Conservation (phyloP, 2,888 invertebrate species). For the Heteromurus nitidus region DNA sequence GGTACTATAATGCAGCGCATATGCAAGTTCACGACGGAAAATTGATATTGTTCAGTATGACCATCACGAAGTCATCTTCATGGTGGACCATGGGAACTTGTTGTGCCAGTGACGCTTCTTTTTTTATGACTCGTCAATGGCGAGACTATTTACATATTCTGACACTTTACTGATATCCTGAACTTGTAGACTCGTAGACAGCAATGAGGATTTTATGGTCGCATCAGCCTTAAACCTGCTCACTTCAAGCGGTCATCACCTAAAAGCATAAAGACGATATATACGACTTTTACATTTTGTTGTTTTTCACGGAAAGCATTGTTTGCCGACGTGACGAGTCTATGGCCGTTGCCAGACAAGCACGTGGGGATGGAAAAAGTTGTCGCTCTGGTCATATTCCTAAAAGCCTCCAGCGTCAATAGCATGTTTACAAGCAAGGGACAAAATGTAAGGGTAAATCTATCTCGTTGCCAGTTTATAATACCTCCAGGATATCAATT, state of each 20-base stretch:
- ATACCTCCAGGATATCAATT: too few species aligned
- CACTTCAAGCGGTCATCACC: not conserved
- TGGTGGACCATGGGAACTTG: slow-evolving; percentile 5
- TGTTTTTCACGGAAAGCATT: not conserved
- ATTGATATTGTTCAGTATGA: not conserved
- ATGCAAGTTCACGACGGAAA: not conserved
- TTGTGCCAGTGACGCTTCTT: not conserved
- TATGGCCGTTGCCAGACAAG: slow-evolving; percentile 10
- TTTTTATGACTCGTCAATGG: not conserved
- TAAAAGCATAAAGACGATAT: too few species aligned
- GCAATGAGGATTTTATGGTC: not conserved
- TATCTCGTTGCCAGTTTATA: too few species aligned
- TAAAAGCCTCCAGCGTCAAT: too few species aligned
- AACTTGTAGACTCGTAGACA: not conserved
- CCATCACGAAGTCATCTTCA: not conserved
- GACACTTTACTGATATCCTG: not conserved
- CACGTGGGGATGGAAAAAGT: too few species aligned
- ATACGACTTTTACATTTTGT: not conserved
- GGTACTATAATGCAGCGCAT: not conserved
- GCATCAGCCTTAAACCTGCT: not conserved
- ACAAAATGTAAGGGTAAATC: too few species aligned
- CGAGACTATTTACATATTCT: not conserved
- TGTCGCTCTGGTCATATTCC: too few species aligned
- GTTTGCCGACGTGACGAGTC: slow-evolving; percentile 21
- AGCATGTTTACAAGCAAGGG: too few species aligned